Percentiles rank a stretch among this genome's conserved stretches.
Evolutionary conservation across 2,797 vertebrate genomes (phyloP).

Genomic region (Rhinichthys osculus): DNA sequence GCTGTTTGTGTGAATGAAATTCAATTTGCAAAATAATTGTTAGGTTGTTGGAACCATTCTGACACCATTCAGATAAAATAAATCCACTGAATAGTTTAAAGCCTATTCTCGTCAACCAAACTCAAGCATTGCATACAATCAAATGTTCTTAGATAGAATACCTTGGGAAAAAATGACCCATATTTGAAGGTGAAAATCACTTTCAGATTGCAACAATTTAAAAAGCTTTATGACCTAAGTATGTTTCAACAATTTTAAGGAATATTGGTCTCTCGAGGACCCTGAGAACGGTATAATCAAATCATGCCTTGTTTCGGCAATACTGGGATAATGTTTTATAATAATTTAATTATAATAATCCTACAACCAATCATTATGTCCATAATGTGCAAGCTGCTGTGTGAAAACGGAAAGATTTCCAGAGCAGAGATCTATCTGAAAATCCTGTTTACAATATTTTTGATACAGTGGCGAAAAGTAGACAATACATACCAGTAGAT

Average conservation of each 20-base stretch:
- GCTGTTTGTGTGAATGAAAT: constrained; percentile 16
- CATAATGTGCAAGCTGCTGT: constrained; percentile 50
- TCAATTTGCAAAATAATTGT: constrained; percentile 15
- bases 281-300: constrained; percentile 11
- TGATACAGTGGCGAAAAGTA: not conserved
- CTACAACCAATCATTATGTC: constrained; percentile 32
- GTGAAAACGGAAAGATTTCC: constrained; percentile 9
- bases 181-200: not conserved
- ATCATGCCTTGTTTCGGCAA: not conserved
- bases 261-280: constrained; percentile 12
- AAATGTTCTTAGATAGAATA: not conserved
- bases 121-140: not conserved
- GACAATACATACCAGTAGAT: too few species aligned
- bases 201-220: constrained; percentile 8
- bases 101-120: constrained; percentile 4
- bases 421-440: constrained; percentile 40
- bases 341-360: constrained; percentile 20
- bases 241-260: constrained; percentile 4
- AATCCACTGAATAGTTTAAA: not conserved
- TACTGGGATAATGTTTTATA: constrained; percentile 21
- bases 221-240: constrained; percentile 5
- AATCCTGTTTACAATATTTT: constrained; percentile 19
- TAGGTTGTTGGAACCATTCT: not conserved
- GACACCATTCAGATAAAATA: constrained; percentile 3
- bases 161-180: not conserved